Base-by-base conservation (phyloP, 1,140 invertebrate genomes). In the Orchesella cincta region DNA sequence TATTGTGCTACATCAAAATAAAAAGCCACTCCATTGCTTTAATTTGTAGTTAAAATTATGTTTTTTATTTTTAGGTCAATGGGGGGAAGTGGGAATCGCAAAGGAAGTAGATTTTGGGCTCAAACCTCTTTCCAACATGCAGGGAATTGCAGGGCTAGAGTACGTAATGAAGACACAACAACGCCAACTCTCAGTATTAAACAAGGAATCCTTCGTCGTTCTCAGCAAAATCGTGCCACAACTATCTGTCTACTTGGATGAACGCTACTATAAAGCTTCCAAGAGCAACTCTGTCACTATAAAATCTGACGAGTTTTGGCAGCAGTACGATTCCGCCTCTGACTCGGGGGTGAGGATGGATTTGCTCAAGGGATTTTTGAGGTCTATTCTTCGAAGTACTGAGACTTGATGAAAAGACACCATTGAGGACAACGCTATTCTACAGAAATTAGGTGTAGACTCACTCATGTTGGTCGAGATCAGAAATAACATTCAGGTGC, bases 361-460 rank as follows among this genome's bases (percentile, higher is more conserved):
- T 12, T 14, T 31, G 8, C 12, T 67, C 8, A 67, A 67, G 62
- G 62, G 33, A 29, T 5, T 5, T 31, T 33, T 67, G n/a, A 29
- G n/a, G 8, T 33, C 5, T 12, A 33, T 67, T 29, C 28, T 67
- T 5, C 62, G 62, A 8, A 14, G n/a, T 29, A 67, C 23, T 67
- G 14, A 29, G 33, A n/a, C 31, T 67, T 5, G 62, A 67, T 12
- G 62, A 67, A 31, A 26, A 1, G 62, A 67, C 2, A n/a, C 3
- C 28, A 31, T 67, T 33, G 28, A 33, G 28, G 62, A 67, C 12
- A 33, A 67, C 8, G 28, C 26, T 29, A 23, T 31, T 33, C 33
- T 67, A 26, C 62, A 67, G n/a, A n/a, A 67, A 3, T 8, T 67
- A n/a, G 62, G 62, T n/a, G 28, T 67, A 2, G 62, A 67, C 62